Evolutionary conservation across 2,797 vertebrate genomes (phyloP), one percentile per base, ranked within the genome.

Genomic region (Enteromius treurensis): DNA sequence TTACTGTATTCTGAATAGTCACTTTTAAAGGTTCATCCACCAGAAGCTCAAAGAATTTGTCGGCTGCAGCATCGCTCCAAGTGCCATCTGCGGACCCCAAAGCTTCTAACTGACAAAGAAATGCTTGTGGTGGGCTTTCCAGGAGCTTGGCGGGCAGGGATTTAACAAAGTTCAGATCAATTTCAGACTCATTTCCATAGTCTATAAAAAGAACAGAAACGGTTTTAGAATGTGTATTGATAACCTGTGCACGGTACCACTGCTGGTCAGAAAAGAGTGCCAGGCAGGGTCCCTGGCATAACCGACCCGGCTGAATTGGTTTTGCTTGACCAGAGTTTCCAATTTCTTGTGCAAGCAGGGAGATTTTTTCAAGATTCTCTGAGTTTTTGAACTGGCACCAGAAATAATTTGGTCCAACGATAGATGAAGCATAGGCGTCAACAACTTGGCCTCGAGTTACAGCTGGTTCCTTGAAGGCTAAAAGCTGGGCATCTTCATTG

Each of bases 31-130:
- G 87, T 82, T 96, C 92, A 85, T 96, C 91, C 42, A 93, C 86
- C 7, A 96, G 85, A 19, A 94, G 85, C 73, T 90, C 90, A 83
- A 92, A 95, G 85, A 98, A 97, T 23, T 90, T 88, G 2, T 95
- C 91, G 29, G 90, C 93, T 81, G 91, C 94, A 1, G 89, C 70
- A 26, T 92, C 91, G 80, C 92, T 87, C 95, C 97, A 98, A 7
- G 65, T 82, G 6, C 95, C 95, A 15, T 91, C 88, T 0, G 93
- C 90, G 7, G 90, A 3, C 13, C 82, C 88, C 86, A 97, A 97
- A 69, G 94, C 96, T 14, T 90, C 92, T 37, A 98, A 88, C 64
- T 92, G 92, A 88, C 97, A 98, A 4, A 95, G 86, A 89, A 98
- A 96, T 2, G 96, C 95, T 88, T 95, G 96, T 73, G 95, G 95